Evolutionary conservation across 1,140 invertebrate genomes (phyloP).

Genomic region (Drosophila ohnishii): DNA sequence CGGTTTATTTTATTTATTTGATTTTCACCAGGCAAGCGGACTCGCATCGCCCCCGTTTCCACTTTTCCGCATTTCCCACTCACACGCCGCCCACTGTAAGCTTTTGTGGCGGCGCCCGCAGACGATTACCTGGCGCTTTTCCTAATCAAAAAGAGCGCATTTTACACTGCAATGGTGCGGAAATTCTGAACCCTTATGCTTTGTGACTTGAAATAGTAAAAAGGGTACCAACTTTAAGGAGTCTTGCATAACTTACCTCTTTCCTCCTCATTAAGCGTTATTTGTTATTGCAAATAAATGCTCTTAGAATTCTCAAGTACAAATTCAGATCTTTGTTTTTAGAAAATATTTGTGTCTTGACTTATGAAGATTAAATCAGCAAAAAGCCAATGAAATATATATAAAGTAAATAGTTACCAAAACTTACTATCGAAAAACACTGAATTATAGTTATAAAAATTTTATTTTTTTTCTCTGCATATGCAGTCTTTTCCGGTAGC

Average conservation of each 20-base stretch:
- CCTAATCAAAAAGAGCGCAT: conserved; percentile 72
- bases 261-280: neutral
- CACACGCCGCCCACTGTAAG: conserved; percentile 16
- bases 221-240: too few species aligned
- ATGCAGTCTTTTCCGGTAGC: conserved; percentile 24
- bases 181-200: neutral
- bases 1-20: conserved; percentile 79
- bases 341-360: too few species aligned
- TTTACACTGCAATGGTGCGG: conserved; percentile 27
- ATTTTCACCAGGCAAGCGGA: conserved; percentile 54
- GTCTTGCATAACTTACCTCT: too few species aligned
- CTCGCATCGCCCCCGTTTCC: conserved; percentile 7
- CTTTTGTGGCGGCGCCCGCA: conserved; percentile 67
- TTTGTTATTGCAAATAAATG: neutral
- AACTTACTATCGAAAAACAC: too few species aligned
- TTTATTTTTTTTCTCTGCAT: conserved; percentile 1
- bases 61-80: neutral
- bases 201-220: neutral
- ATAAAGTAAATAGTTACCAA: too few species aligned
- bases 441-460: too few species aligned
- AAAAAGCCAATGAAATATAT: too few species aligned
- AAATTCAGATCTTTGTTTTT: too few species aligned
- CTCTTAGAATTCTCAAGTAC: neutral
- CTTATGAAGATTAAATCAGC: too few species aligned
- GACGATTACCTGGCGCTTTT: conserved; percentile 68